Conservation (phyloP, 2,888 invertebrate genomes). For the Trichopoda pennipes region DNA sequence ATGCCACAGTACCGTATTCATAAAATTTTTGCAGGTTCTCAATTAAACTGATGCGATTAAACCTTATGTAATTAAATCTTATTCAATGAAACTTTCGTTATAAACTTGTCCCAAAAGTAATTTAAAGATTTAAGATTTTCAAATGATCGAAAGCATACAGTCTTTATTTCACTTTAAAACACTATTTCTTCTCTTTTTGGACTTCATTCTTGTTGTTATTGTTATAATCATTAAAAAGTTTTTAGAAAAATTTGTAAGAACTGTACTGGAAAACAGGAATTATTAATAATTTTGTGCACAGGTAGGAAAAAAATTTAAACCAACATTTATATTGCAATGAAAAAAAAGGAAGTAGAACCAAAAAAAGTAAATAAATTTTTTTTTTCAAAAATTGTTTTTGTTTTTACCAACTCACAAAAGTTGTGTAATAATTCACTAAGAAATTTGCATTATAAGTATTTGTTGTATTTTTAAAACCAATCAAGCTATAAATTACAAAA, state of each 20-base stretch:
- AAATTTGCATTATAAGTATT: slow-evolving; percentile 31
- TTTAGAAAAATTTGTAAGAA: background rate
- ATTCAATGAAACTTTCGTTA: no score
- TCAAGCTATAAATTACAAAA: slow-evolving; percentile 30
- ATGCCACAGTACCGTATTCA: no score
- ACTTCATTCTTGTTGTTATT: no score
- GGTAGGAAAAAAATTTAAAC: slow-evolving; percentile 10
- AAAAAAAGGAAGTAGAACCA: slow-evolving; percentile 2
- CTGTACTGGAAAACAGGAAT: background rate
- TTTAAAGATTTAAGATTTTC: no score
- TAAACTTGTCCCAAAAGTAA: no score
- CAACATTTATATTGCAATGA: slow-evolving; percentile 32
- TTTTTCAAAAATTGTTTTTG: no score
- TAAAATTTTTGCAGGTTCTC: no score
- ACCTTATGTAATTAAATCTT: no score
- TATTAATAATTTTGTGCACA: slow-evolving; percentile 45
- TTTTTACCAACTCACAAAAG: slow-evolving; percentile 26
- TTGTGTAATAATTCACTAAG: slow-evolving; percentile 38
- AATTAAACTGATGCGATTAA: no score
- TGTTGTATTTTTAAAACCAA: slow-evolving; percentile 16
- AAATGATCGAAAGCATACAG: no score
- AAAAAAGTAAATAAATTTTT: background rate
- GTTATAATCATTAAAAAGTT: background rate
- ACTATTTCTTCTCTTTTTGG: slow-evolving; percentile 1
- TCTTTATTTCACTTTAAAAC: no score